A percentile compares a stretch with the other conserved stretches of the same genome.
Conservation (phyloP, 2,888 invertebrate species). For the Pogonocherus hispidulus region DNA sequence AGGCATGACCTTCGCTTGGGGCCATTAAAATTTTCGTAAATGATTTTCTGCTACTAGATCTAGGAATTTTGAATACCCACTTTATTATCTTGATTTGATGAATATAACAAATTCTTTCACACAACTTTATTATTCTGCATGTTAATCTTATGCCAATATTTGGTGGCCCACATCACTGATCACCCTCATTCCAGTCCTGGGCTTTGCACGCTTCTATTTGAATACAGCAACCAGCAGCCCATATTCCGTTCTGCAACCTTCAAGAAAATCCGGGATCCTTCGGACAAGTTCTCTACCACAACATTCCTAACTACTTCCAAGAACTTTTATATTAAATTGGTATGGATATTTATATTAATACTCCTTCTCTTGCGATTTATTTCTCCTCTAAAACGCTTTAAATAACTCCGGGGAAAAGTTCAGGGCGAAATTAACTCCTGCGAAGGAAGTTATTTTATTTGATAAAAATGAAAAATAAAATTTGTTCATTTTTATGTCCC, state of each 20-base stretch:
- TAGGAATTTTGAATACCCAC: no score
- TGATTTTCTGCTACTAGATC: no score
- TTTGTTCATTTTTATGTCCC: conserved; percentile 4
- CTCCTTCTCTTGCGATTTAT: conserved; percentile 1
- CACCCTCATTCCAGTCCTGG: neutral
- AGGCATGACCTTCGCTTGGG: no score
- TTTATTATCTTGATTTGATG: no score
- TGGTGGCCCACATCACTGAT: no score
- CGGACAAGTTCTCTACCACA: neutral
- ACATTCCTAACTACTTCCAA: neutral
- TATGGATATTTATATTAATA: conserved; percentile 5
- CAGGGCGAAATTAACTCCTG: neutral
- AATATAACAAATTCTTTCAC: no score
- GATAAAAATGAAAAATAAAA: conserved; percentile 3
- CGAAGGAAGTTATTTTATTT: conserved; percentile 10
- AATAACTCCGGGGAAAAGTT: conserved; percentile 9
- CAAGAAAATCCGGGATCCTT: neutral
- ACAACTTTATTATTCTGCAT: no score
- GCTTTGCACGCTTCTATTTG: no score
- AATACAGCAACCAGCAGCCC: no score
- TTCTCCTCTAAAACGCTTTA: neutral
- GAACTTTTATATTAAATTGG: conserved; percentile 3
- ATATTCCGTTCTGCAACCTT: neutral
- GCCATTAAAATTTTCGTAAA: no score
- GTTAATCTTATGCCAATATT: no score